These are phyloP conservation scores for Aspidoscelis tigris DNA, from an alignment of 2,113 vertebrate species.

Conservation along the genomic window DNA sequence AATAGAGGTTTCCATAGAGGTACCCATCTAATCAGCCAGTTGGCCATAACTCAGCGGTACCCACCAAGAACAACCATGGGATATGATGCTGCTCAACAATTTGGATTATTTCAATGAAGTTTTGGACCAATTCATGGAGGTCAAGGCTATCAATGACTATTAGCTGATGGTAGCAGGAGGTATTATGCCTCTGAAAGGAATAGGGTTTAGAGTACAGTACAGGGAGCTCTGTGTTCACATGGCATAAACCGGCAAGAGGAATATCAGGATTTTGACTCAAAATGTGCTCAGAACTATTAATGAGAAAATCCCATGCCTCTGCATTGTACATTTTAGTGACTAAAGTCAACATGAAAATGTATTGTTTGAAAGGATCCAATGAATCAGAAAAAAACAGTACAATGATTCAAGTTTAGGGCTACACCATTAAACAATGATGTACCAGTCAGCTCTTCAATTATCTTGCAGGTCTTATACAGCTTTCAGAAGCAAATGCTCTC, in stretches of 20 bases:
- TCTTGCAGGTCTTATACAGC: conserved; percentile 3
- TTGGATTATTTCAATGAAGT: too few relatives aligned
- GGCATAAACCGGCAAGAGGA: background rate
- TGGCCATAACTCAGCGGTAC: too few relatives aligned
- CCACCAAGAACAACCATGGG: too few relatives aligned
- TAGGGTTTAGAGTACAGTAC: background rate
- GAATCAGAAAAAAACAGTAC: background rate
- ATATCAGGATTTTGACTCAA: background rate
- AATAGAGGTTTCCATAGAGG: too few relatives aligned
- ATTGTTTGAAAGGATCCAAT: background rate
- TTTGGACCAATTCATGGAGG: too few relatives aligned
- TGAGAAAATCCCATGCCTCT: background rate
- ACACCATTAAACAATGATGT: background rate
- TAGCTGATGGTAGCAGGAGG: too few relatives aligned
- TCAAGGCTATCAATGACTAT: too few relatives aligned
- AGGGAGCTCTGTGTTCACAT: background rate
- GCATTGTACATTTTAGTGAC: background rate
- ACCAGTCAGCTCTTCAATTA: background rate
- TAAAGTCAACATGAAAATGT: background rate
- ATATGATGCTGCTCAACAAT: too few relatives aligned
- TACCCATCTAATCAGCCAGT: too few relatives aligned
- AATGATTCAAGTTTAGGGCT: accelerated
- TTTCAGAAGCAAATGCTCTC: conserved; percentile 12
- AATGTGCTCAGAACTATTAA: background rate
- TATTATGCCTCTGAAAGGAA: too few relatives aligned